These are phyloP conservation scores for Parapristionchus giblindavisi DNA, from an alignment of 2,888 invertebrate genomes.

Conservation along the genomic window DNA sequence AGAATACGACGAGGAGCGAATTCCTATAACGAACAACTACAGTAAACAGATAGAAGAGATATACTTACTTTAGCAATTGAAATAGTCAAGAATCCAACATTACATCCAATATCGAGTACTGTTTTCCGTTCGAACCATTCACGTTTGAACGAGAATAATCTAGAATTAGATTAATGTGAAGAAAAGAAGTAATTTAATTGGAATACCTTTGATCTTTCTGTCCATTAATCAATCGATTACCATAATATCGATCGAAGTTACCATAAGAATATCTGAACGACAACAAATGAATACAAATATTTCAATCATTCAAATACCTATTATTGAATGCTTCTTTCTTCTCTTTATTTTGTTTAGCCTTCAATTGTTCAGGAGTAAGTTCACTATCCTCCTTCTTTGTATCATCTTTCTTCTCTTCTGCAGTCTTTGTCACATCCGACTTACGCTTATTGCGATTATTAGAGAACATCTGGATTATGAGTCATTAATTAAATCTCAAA, in stretches of 20 bases:
- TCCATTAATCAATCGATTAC: slow-evolving; percentile 84
- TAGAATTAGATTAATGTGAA: no score
- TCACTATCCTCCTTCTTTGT: background rate
- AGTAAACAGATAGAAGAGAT: background rate
- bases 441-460: slow-evolving; percentile 12
- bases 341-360: slow-evolving; percentile 32
- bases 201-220: slow-evolving; percentile 78
- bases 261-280: slow-evolving; percentile 82
- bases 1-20: slow-evolving; percentile 83
- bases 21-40: slow-evolving; percentile 73
- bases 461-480: slow-evolving; percentile 9
- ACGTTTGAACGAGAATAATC: slow-evolving; percentile 78
- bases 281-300: background rate
- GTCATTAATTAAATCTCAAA: background rate
- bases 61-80: slow-evolving; percentile 79
- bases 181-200: background rate
- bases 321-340: slow-evolving; percentile 56
- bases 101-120: slow-evolving; percentile 95
- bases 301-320: slow-evolving; percentile 19
- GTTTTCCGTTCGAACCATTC: slow-evolving; percentile 87
- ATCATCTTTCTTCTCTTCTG: background rate
- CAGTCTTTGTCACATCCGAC: background rate
- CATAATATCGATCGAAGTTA: slow-evolving; percentile 96
- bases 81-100: slow-evolving; percentile 92
- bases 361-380: slow-evolving; percentile 3